Evolutionary conservation across 2,113 vertebrate genomes (phyloP).

Genomic region (Grammomys surdaster): DNA sequence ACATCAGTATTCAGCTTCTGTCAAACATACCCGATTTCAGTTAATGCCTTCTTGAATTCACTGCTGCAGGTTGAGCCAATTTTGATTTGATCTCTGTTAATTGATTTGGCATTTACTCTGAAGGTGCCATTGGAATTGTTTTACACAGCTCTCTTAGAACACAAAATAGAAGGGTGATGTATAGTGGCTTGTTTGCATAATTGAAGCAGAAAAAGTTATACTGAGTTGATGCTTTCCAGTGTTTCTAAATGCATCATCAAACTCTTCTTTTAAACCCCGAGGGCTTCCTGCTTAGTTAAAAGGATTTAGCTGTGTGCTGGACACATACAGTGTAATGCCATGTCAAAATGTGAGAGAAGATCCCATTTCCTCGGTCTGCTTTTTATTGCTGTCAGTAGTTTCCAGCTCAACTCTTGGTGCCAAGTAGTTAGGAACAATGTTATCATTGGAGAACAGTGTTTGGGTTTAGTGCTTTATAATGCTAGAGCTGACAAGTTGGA

Average conservation of each 20-base stretch:
- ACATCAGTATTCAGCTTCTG: constrained; percentile 33
- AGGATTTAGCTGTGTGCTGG: neutral
- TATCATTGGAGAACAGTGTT: constrained; percentile 65
- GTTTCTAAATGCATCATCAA: constrained; percentile 33
- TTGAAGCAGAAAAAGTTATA: constrained; percentile 55
- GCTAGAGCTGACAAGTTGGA: constrained; percentile 53
- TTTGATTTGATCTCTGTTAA: constrained; percentile 47
- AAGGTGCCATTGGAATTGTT: constrained; percentile 28
- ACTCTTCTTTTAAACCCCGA: constrained; percentile 30
- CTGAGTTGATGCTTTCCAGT: constrained; percentile 43
- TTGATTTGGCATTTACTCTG: constrained; percentile 58
- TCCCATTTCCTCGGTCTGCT: constrained; percentile 44
- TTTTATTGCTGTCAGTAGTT: constrained; percentile 49
- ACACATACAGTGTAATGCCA: neutral
- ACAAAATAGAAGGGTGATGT: neutral
- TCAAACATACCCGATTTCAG: constrained; percentile 41
- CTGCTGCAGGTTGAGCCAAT: neutral
- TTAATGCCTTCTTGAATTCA: constrained; percentile 44
- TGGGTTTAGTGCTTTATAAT: constrained; percentile 62
- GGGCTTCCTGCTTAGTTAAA: constrained; percentile 49
- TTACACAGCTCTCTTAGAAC: constrained; percentile 27
- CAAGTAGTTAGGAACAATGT: constrained; percentile 74
- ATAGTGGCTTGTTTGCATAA: constrained; percentile 54
- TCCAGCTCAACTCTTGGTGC: constrained; percentile 49
- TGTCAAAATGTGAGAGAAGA: constrained; percentile 9